Base-by-base conservation (phyloP, 1,140 invertebrate species). In the Phenacoccus solenopsis region DNA sequence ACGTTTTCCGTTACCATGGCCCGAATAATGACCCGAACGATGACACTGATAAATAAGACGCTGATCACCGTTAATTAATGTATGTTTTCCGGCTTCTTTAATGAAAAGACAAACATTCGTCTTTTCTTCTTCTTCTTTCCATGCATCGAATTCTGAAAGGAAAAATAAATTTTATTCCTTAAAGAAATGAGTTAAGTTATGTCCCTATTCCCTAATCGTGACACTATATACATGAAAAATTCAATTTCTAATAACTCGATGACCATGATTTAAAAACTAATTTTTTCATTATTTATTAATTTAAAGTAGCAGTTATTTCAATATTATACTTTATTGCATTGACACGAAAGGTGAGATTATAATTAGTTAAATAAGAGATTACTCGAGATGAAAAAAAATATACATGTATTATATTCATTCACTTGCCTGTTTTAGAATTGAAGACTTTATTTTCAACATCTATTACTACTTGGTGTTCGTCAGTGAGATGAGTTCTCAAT, bases 71-170 rank as follows among this genome's bases (percentile, higher is more conserved):
- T 64, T 64, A 16, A 64, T 64, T 64, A 64, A 24, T 4, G 59
- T 64, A 16, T 64, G 59, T 16, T 64, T 64, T 22, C 59, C 59
- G 3, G 59, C 59, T 24, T 64, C 59, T 27, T 64, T 64, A 25
- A 64, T 64, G 22, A 64, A 64, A 2, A 64, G 59, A 24, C 59
- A 64, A 10, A 64, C 59, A 20, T 64, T 64, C 4, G 59, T 64
- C 25, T 64, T 64, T 24, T 64, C 59, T 27, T 64, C 59, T 64
- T 64, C 59, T 64, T 64, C 59, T 20, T 64, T 64, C 59, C 59
- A 64, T 3, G 2, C 2, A 20, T 64, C 59, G 59, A 64, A 64
- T 27, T 64, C 59, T 64, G 21, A 59, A 59, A 24, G 2, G 3
- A 24, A 64, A 25, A 25, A 64, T 9, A 64, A 4, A 25, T 24